Base-by-base conservation (phyloP, 2,797 vertebrate species). In the Enteromius unitaeniatus region DNA sequence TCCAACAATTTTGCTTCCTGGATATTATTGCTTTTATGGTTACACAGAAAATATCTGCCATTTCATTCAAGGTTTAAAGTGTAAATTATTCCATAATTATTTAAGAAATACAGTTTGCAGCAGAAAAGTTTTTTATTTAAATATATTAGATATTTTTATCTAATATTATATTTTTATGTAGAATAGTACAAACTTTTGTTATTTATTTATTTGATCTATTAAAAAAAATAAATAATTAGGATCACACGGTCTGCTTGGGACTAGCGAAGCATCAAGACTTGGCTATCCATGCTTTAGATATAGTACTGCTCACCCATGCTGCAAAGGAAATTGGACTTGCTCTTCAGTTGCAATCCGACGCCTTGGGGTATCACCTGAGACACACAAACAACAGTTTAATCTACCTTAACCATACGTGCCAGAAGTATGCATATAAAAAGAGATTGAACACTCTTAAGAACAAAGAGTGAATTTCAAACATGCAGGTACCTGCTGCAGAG, bases 341-440 rank as follows among this genome's bases (percentile, higher is more conserved):
- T 97, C 97, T 85, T 96, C 96, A 1, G 97, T 97, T 65, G 98
- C 97, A 64, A 99, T 95, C 87, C 97, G 95, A 78, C 97, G 95
- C 73, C 93, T 96, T 72, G 92, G 93, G 21, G 92, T 90, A 88
- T 96, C 96, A 72, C 96, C 97, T 98, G 91, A 82, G 80, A 0
- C 55, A 86, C 10, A 83, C 89, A 88, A 87, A 15, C 15, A 89
- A 37, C 2, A 62, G 4, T 31, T 45, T 19, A 70, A 69, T 68
- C 6, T 9, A 34, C 13, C 19, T 67, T 3, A 37, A 78, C 3
- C 3, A 47, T 69, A 47, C 65, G 14, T 10, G 1, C 45, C 42
- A 60, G 26, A 4, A 78, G 2, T 17, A 62, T 13, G 14, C 13
- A 15, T 40, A 17, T 9, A 14, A 34, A 42, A 42, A 64, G 11